Base-by-base conservation (phyloP, 2,797 vertebrate species). In the Hydrolagus colliei region DNA sequence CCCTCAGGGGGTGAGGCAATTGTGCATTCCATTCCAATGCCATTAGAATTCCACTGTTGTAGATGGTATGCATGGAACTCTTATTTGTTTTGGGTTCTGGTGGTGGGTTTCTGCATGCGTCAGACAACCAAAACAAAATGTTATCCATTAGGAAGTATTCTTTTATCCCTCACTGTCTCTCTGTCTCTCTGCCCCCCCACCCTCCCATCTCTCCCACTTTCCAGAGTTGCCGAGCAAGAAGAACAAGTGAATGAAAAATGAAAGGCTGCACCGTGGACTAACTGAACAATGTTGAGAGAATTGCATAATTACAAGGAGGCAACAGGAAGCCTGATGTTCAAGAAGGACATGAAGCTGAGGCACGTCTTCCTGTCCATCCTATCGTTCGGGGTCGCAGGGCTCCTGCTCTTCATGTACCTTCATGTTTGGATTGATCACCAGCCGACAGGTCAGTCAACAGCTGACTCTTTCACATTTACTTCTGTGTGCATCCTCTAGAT, bases 331-430 rank as follows among this genome's bases (percentile, higher is more conserved):
- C 41, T 52, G 41, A 52, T 3, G 41, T 52, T 3, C 41, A 52
- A 6, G 41, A 68, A 82, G 20, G 79, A 91, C 93, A 94, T 94
- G 93, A 93, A 92, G 88, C 91, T 89, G 86, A 92, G 89, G 88
- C 90, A 92, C 87, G 85, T 93, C 77, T 94, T 93, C 89, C 68
- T 93, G 80, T 93, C 91, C 35, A 80, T 93, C 52, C 87, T 94
- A 88, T 79, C 92, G 12, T 94, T 94, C 87, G 93, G 93, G 87
- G 88, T 91, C 87, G 92, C 91, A 27, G 93, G 92, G 67, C 90
- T 94, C 4, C 89, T 94, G 86, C 87, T 94, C 87, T 92, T 94
- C 88, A 91, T 93, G 89, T 94, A 93, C 41, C 87, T 94, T 79
- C 93, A 94, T 27, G 89, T 87, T 75, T 91, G 91, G 90, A 91